These are phyloP conservation scores for Zeus faber DNA, from an alignment of 2,113 vertebrate species.

Conservation along the genomic window DNA sequence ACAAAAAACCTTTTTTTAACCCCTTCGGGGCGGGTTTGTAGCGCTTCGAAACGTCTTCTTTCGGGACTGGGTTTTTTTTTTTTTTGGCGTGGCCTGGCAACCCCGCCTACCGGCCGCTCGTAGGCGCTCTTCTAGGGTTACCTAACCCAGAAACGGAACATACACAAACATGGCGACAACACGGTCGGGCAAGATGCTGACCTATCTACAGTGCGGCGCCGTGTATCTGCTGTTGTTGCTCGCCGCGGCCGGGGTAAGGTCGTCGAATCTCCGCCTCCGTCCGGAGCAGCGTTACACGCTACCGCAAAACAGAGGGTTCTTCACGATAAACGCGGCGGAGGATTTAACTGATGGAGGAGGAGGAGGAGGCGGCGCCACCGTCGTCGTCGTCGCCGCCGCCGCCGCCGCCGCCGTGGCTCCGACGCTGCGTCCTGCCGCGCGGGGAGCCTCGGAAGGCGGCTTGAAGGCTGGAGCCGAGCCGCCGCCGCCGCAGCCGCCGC, in stretches of 20 bases:
- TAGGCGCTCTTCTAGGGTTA: conserved; percentile 63
- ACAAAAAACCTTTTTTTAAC: too few relatives aligned
- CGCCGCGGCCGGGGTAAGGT: conserved; percentile 27
- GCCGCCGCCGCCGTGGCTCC: conserved; percentile 53
- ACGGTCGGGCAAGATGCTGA: conserved; percentile 63
- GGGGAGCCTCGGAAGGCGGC: conserved; percentile 39
- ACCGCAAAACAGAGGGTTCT: conserved; percentile 69
- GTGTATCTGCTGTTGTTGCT: conserved; percentile 52
- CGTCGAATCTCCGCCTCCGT: conserved; percentile 62
- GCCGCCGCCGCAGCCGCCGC: too few relatives aligned
- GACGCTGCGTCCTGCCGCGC: conserved; percentile 48
- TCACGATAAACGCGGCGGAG: conserved; percentile 45
- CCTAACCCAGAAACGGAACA: conserved; percentile 46
- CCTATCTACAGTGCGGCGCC: conserved; percentile 38
- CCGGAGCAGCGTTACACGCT: conserved; percentile 50
- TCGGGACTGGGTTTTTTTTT: too few relatives aligned
- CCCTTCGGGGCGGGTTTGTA: too few relatives aligned
- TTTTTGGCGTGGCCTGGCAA: too few relatives aligned
- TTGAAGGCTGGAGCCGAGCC: conserved; percentile 32
- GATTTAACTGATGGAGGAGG: conserved; percentile 44
- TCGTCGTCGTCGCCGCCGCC: too few relatives aligned
- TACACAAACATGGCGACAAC: conserved; percentile 80
- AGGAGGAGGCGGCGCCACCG: too few relatives aligned
- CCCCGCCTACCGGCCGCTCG: conserved; percentile 60
- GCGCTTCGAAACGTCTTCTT: too few relatives aligned